Evolutionary conservation across 1,140 invertebrate species (phyloP), one percentile per base, ranked within the genome.

Genomic region (Aphidius gifuensis): DNA sequence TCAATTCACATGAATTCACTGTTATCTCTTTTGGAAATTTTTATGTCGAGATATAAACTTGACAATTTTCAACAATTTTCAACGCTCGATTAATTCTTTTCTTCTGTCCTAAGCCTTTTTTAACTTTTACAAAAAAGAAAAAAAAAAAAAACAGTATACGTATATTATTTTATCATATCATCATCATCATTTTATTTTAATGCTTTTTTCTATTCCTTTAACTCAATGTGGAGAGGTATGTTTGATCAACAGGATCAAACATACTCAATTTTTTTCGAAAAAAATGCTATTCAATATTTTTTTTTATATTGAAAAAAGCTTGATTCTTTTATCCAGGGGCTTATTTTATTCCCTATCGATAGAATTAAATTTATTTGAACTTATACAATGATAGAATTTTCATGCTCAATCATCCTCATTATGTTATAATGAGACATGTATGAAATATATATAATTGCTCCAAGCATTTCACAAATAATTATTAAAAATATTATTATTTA

Each of bases 1-100:
- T 62, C 61, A 62, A 57, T 63, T 46, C 56, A 46, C 58, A 48
- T 49, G 61, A 50, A 62, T 49, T 50, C 40, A 16, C 16, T 45
- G 61, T 57, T 45, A 62, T 62, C 47, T 39, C 42, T 38, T 57
- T 16, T 32, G 23, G 23, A 32, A 32, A 32, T 32, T 32, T 32
- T 32, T 32, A 32, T 32, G 39, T 16, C 11, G 11, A 55, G 21
- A 55, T 40, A n/a, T 16, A 39, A 23, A 40, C 44, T 48, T 54
- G 45, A 42, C 46, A 45, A 62, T 56, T 39, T 40, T 48, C 61
- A 44, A 62, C 40, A 45, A 16, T 38, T 5, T 40, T 39, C n/a
- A 38, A 62, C 54, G 61, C 61, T 62, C 61, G 61, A 62, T 62
- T 62, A 62, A 62, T 62, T 62, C 61, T 50, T 62, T 62, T 62